Evolutionary conservation across 2,113 vertebrate species (phyloP), one percentile per base, ranked within the genome.

Genomic region (Burhinus bistriatus): DNA sequence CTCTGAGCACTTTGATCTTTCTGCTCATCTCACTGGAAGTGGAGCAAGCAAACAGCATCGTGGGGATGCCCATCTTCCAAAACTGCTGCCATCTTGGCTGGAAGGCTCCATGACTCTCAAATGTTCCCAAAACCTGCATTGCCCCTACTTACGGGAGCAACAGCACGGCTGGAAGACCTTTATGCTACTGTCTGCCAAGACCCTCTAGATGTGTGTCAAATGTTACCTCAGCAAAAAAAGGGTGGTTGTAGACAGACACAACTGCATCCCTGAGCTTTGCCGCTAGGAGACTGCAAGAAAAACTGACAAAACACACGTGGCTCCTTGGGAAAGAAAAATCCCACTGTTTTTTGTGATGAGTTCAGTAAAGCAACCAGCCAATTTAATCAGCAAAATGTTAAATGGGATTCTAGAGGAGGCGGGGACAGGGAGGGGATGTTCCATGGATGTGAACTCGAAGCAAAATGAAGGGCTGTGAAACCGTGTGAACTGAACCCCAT

Each of bases 401-500:
- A 85, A 36, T 54, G 38, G 34, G 45, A 65, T 86, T 91, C 38
- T 73, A 66, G 59, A 93, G 66, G 75, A 92, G 75, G 47, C 5
- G 5, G 87, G 49, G 29, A 54, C 0, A 0, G 38, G n/a, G 61
- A 85, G 19, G 69, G 47, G 69, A 27, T 30, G 2, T 95, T 96
- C 70, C 5, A 0, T 70, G 69, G 18, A 9, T 82, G 15, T 36
- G 30, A 81, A 75, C 70, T 89, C 4, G 1, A 57, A 87, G 68
- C 64, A 86, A 75, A 96, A 90, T 42, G 59, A 90, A 85, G 75
- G 71, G 42, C 95, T 90, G 68, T 0, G 0, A 89, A 95, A 81
- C 82, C 11, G 4, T 96, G 87, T 95, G 92, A 94, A 91, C 84
- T 32, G 58, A 94, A 94, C 89, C 54, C 70, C 69, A 51, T 92